Conservation (phyloP, 1,140 invertebrate genomes). For the Sycophaga agraensis region DNA sequence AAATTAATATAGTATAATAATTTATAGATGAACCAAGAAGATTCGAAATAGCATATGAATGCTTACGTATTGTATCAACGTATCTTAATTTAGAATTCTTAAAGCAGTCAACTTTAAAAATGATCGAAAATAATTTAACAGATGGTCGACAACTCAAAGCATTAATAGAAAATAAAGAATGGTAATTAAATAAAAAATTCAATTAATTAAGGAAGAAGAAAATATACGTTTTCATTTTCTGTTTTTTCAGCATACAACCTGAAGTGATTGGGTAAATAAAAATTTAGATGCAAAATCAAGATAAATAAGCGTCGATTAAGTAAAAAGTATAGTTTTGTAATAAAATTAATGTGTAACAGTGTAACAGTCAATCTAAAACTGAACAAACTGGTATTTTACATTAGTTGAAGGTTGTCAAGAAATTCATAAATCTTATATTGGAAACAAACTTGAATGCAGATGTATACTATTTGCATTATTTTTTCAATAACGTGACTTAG, state of each 20-base stretch:
- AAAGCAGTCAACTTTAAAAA: neutral
- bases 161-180: neutral
- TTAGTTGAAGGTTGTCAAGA: neutral
- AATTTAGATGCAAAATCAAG: neutral
- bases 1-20: no score
- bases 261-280: neutral
- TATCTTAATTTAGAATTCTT: neutral
- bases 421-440: neutral
- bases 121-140: neutral
- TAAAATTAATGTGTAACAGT: neutral
- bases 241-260: conserved; percentile 5
- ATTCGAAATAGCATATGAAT: conserved; percentile 6
- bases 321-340: no score
- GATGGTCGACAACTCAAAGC: neutral
- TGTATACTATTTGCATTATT: neutral
- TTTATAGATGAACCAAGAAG: conserved; percentile 5
- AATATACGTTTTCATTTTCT: neutral
- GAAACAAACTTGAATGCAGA: neutral
- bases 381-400: no score
- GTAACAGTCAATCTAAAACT: neutral
- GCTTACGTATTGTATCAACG: neutral
- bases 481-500: neutral
- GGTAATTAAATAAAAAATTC: neutral
- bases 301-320: no score
- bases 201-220: neutral